Evolutionary conservation across 2,797 vertebrate genomes (phyloP).

Genomic region (Sebastes kiyomatsui): DNA sequence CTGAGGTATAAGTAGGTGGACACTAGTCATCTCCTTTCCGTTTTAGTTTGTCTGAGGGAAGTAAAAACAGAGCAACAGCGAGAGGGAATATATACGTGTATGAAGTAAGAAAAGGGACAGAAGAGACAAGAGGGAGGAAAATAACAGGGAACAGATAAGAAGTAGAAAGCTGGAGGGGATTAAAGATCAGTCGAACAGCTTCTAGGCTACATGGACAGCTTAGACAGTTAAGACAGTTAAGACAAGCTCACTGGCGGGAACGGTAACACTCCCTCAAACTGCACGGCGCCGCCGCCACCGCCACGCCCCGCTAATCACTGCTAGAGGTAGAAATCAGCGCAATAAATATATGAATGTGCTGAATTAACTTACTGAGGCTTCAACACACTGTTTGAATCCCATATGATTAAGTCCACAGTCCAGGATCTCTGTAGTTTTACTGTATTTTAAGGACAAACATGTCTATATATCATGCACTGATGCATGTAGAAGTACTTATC

Average conservation of each 20-base stretch:
- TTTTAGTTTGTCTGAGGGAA: slow-evolving; percentile 15
- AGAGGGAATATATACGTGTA: background rate
- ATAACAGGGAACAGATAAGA: slow-evolving; percentile 15
- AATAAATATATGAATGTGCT: background rate
- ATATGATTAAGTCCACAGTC: background rate
- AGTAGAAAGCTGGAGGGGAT: slow-evolving; percentile 45
- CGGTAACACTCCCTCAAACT: background rate
- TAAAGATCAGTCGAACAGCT: slow-evolving; percentile 52
- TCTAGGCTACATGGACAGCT: slow-evolving; percentile 44
- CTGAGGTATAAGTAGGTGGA: slow-evolving; percentile 7
- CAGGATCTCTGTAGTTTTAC: background rate
- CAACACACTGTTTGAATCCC: background rate
- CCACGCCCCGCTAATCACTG: background rate
- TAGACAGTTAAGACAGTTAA: slow-evolving; percentile 49
- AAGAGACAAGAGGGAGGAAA: background rate
- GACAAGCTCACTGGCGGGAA: slow-evolving; percentile 23
- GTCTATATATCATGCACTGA: background rate
- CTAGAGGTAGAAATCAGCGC: background rate
- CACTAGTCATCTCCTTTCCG: slow-evolving; percentile 7
- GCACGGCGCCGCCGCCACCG: background rate
- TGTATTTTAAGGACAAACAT: background rate
- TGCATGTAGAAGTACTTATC: background rate
- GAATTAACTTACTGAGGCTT: background rate
- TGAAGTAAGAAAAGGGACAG: slow-evolving; percentile 21
- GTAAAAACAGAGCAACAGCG: background rate